These are phyloP conservation scores for Plebejus melissa DNA, from an alignment of 2,888 invertebrate genomes.

Conservation along the genomic window DNA sequence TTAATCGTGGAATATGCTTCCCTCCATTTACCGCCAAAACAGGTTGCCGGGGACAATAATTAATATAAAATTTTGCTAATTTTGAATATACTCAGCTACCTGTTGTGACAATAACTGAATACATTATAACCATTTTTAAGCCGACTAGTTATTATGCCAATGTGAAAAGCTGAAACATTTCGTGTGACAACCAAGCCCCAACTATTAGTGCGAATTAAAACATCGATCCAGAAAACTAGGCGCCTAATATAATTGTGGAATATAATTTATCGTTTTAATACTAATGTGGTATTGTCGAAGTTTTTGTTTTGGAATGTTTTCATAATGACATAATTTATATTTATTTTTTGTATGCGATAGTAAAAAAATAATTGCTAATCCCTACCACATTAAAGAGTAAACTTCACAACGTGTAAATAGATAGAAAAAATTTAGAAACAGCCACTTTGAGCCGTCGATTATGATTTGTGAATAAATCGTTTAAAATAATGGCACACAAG, in stretches of 20 bases:
- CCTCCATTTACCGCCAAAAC: slow-evolving; percentile 13
- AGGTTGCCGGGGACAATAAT: neutral
- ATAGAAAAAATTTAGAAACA: neutral
- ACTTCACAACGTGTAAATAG: neutral
- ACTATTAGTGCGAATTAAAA: slow-evolving; percentile 28
- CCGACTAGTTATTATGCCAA: slow-evolving; percentile 35
- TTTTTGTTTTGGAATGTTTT: slow-evolving; percentile 24
- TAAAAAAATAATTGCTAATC: neutral
- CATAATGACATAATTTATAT: neutral
- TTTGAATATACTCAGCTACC: slow-evolving; percentile 13
- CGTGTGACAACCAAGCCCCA: slow-evolving; percentile 23
- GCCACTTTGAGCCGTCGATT: neutral
- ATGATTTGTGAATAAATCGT: neutral
- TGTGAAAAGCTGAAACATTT: slow-evolving; percentile 30
- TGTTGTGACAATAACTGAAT: slow-evolving; percentile 14
- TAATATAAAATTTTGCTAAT: slow-evolving; percentile 1
- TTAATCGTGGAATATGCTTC: slow-evolving; percentile 4
- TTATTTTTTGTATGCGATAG: neutral
- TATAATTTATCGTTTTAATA: slow-evolving; percentile 28
- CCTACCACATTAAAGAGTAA: neutral
- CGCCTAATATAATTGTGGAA: slow-evolving; percentile 26
- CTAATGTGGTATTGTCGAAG: slow-evolving; percentile 22
- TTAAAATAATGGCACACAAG: slow-evolving; percentile 23
- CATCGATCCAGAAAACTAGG: slow-evolving; percentile 17
- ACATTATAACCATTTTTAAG: slow-evolving; percentile 31